Conservation (phyloP, 2,888 invertebrate genomes). For the Temnothorax ravouxi region DNA sequence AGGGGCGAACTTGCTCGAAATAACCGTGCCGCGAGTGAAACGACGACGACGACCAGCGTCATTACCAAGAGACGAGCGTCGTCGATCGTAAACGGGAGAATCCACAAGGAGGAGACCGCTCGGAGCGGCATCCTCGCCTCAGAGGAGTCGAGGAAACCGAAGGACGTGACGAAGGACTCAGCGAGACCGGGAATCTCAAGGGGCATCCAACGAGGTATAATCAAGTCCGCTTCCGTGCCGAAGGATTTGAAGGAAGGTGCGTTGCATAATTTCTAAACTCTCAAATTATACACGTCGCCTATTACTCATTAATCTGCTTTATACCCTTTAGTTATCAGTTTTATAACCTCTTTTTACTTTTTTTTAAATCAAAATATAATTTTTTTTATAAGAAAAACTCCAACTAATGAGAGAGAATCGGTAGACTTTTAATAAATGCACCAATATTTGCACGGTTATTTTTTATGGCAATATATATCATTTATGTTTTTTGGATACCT, state of each 20-base stretch:
- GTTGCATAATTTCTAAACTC: slow-evolving; percentile 7
- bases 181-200: slow-evolving; percentile 4
- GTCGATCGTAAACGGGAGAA: slow-evolving; percentile 57
- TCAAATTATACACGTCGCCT: background rate
- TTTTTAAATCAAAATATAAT: background rate
- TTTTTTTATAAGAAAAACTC: background rate
- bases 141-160: slow-evolving; percentile 30
- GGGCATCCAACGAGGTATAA: slow-evolving; percentile 55
- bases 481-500: background rate
- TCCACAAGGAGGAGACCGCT: slow-evolving; percentile 56
- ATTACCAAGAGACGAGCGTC: slow-evolving; percentile 57
- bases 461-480: background rate
- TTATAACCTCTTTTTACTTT: background rate
- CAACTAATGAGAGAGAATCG: background rate
- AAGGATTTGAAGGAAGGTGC: slow-evolving; percentile 79
- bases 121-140: slow-evolving; percentile 37
- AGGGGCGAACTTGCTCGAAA: slow-evolving; percentile 80
- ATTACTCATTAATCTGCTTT: background rate
- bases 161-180: slow-evolving; percentile 24
- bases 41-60: slow-evolving; percentile 72
- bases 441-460: background rate
- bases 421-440: background rate
- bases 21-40: slow-evolving; percentile 77
- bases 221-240: slow-evolving; percentile 80
- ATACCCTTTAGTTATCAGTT: background rate